A percentile compares a stretch with the other conserved stretches of the same genome.
Conservation (phyloP, 1,140 invertebrate genomes). For the Drosophila nikananu region DNA sequence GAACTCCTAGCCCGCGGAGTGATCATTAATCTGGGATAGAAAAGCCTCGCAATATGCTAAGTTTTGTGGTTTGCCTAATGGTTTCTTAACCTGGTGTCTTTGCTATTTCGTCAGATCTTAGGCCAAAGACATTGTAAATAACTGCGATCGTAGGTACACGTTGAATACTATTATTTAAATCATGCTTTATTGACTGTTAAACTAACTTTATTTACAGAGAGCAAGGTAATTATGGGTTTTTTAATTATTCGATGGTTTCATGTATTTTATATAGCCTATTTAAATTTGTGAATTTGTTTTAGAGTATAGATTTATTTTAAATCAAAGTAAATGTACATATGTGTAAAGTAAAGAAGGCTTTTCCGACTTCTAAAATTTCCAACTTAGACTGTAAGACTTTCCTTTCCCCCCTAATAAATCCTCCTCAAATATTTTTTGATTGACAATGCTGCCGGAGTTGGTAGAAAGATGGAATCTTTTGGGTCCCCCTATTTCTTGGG, state of each 20-base stretch:
- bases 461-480: background rate
- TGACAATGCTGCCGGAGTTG: constrained; percentile 37
- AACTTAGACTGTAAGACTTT: background rate
- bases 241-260: background rate
- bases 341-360: too few relatives aligned
- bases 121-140: constrained; percentile 10
- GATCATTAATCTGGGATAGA: constrained; percentile 51
- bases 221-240: background rate
- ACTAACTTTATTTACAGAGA: background rate
- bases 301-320: background rate
- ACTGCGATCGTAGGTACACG: background rate
- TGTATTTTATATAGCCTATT: background rate
- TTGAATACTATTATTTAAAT: background rate
- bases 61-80: constrained; percentile 18
- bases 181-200: background rate
- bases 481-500: constrained; percentile 11
- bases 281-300: background rate
- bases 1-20: constrained; percentile 19
- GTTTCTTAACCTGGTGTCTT: constrained; percentile 43
- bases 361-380: background rate
- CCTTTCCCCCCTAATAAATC: background rate
- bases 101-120: constrained; percentile 48
- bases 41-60: constrained; percentile 52
- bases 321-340: background rate
- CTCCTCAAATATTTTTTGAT: constrained; percentile 25